These are phyloP conservation scores for Cinclus mexicanus DNA, from an alignment of 2,113 vertebrate species.

Conservation along the genomic window DNA sequence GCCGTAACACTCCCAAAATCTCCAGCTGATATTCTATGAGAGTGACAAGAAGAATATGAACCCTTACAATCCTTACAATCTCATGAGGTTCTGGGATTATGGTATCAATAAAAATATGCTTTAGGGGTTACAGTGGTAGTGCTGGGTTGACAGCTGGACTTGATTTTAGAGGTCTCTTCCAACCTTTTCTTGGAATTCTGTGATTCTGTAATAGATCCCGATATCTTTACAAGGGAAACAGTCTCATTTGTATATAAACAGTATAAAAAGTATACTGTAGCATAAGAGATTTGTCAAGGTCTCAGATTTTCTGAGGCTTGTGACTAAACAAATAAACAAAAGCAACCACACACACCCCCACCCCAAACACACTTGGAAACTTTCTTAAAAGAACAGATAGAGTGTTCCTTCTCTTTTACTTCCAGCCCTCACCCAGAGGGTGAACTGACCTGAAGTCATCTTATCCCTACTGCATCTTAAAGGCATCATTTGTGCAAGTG, in stretches of 20 bases:
- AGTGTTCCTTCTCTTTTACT: not conserved
- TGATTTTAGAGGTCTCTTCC: not conserved
- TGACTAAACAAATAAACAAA: not conserved
- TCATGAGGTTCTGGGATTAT: not conserved
- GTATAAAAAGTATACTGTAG: not conserved
- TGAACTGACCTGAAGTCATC: not conserved
- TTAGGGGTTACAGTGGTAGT: not conserved
- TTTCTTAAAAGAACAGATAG: not conserved
- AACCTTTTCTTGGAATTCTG: not conserved
- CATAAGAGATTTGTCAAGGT: not conserved
- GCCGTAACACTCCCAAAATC: not conserved
- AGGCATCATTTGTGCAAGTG: not conserved
- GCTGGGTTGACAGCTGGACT: not conserved
- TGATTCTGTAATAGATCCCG: not conserved
- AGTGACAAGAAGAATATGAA: not conserved
- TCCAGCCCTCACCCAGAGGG: not conserved
- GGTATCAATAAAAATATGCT: not conserved
- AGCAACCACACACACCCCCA: not conserved
- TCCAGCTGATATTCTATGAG: not conserved
- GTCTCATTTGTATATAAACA: not conserved
- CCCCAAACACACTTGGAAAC: not conserved
- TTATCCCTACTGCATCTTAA: not conserved
- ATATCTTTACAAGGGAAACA: not conserved
- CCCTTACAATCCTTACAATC: not conserved
- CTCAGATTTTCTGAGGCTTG: not conserved